A percentile compares a stretch with the other conserved stretches of the same genome.
Conservation (phyloP, 1,140 invertebrate species). For the Lanistes nyassanus region DNA sequence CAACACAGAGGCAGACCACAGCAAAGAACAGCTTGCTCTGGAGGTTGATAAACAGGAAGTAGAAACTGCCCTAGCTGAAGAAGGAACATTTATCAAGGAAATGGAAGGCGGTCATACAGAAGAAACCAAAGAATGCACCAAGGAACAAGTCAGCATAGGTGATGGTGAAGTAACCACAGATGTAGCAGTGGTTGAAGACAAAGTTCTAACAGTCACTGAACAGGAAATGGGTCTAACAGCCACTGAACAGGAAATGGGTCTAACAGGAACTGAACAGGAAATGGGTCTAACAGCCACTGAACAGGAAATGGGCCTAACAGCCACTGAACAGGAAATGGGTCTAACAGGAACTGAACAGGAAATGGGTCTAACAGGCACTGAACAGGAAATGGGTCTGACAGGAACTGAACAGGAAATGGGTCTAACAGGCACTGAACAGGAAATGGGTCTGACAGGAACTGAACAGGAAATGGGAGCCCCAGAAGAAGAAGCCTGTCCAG, state of each 20-base stretch:
- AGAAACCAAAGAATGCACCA: background rate
- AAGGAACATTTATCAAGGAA: background rate
- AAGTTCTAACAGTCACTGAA: conserved; percentile 5
- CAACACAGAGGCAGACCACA: background rate
- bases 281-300: too few species aligned
- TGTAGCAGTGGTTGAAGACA: background rate
- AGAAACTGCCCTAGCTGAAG: too few species aligned
- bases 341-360: background rate
- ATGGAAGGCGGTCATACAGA: background rate
- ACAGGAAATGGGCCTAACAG: background rate
- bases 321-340: background rate
- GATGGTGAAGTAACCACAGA: background rate
- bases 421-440: conserved; percentile 8
- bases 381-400: conserved; percentile 3
- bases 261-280: background rate
- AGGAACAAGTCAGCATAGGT: background rate
- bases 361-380: too few species aligned
- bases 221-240: background rate
- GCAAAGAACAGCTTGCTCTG: background rate
- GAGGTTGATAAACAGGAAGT: background rate
- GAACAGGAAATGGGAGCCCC: conserved; percentile 1
- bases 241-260: background rate
- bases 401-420: background rate
- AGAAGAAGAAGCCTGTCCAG: conserved; percentile 2
- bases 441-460: background rate